Base-by-base conservation (phyloP, 2,797 vertebrate species). In the Babyrousa celebensis region DNA sequence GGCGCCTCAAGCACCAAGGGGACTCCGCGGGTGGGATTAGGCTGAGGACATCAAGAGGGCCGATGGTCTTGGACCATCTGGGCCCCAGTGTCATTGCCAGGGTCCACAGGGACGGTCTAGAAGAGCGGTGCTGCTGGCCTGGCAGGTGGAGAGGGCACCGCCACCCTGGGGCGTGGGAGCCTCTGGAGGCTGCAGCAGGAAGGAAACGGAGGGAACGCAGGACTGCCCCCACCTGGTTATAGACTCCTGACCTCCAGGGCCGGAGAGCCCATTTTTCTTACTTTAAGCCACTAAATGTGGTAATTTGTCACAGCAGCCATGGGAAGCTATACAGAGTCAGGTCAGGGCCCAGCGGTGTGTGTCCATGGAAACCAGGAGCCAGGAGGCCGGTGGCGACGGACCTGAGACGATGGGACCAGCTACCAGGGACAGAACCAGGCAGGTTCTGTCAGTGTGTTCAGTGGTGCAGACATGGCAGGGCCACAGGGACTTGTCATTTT, bases 401-500 rank as follows among this genome's bases (percentile, higher is more conserved):
- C 52, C 4, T 6, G 2, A 3, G 67, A 4, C 43, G n/a, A 67
- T 48, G 43, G 27, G 29, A 6, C 1, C 1, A 4, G 43, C 25
- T 60, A 40, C 72, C 0, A n/a, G 27, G 48, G 36, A 14, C 20
- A 23, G 52, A 32, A 0, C 36, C n/a, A 6, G n/a, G 62, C 8
- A 11, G 62, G 62, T 29, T 32, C 0, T 17, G 9, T 23, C n/a
- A n/a, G n/a, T n/a, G n/a, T n/a, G n/a, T n/a, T n/a, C n/a, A n/a
- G n/a, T n/a, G 0, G 56, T 18, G 7, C 12, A 23, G 11, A 0
- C 1, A 5, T 0, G 0, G 56, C n/a, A 52, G 32, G 54, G n/a
- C 56, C 67, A 11, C 0, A 0, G 10, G 40, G 11, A 48, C 6
- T 1, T 18, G 7, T 15, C 18, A 15, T 1, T n/a, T 78, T n/a